Evolutionary conservation across 2,113 vertebrate genomes (phyloP), one percentile per base, ranked within the genome.

Genomic region (Gila orcuttii): DNA sequence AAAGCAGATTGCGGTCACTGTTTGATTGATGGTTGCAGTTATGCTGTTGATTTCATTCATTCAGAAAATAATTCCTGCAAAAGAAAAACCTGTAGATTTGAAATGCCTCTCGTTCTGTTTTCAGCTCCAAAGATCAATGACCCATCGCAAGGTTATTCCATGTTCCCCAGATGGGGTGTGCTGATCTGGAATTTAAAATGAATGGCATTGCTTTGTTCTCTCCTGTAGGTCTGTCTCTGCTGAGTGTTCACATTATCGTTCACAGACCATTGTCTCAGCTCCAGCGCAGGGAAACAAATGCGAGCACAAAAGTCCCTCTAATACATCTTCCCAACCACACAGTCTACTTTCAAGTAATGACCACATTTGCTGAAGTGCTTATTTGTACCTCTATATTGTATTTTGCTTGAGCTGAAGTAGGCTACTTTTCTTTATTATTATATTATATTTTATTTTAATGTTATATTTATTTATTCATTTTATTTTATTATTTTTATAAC

Each of bases 31-130:
- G 86, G 64, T 45, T 79, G 82, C 36, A 33, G 75, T 59, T 71
- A 71, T 73, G 86, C 19, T 71, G 86, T 52, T 84, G 82, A 84
- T 81, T 87, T 85, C 57, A 47, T n/a, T 85, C 82, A 87, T 87
- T 87, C 82, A 74, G 57, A 74, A 81, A 87, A 82, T 66, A 85
- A 74, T 75, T 84, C 69, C 36, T 64, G 68, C 50, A 25, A 77
- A 69, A 59, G 23, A 66, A 71, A 57, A 79, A 42, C 12, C 74
- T 50, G 36, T 36, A 84, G 50, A 79, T 78, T 55, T 79, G 45
- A 45, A 79, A 47, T 69, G 64, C 50, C 33, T 69, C 64, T 73
- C 17, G 12, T 39, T 79, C 31, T 59, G 12, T 45, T 84, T 84
- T 87, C 42, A 36, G n/a, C 45, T 39, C 7, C 55, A 23, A 52